Evolutionary conservation across 2,888 invertebrate genomes (phyloP).

Genomic region (Anarsia innoxiella): DNA sequence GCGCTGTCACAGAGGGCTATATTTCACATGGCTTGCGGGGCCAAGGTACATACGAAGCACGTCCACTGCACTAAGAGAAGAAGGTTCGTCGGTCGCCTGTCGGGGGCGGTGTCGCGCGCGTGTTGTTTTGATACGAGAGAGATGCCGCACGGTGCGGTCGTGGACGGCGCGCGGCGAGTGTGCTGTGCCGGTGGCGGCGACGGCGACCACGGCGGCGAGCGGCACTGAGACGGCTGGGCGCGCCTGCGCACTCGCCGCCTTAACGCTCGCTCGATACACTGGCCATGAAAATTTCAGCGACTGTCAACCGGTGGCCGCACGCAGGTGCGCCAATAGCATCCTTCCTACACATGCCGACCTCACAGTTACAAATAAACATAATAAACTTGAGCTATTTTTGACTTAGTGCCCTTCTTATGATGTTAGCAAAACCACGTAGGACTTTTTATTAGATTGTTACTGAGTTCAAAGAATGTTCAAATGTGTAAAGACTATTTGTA

Average conservation of each 20-base stretch:
- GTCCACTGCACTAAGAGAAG: slow-evolving; percentile 40
- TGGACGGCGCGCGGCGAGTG: slow-evolving; percentile 29
- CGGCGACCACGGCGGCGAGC: slow-evolving; percentile 24
- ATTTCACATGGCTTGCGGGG: slow-evolving; percentile 45
- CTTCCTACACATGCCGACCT: not conserved
- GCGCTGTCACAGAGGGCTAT: slow-evolving; percentile 38
- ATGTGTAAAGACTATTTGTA: too few species aligned
- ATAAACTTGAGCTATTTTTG: too few species aligned
- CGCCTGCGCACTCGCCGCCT: slow-evolving; percentile 59
- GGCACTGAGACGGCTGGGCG: slow-evolving; percentile 40
- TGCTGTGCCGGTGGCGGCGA: slow-evolving; percentile 24
- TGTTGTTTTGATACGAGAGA: slow-evolving; percentile 9
- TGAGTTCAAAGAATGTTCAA: too few species aligned
- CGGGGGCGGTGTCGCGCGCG: slow-evolving; percentile 15
- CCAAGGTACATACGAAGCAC: slow-evolving; percentile 34
- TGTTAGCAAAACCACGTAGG: too few species aligned
- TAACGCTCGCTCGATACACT: slow-evolving; percentile 63
- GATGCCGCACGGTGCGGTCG: slow-evolving; percentile 22
- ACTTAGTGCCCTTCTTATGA: too few species aligned
- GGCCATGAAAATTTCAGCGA: slow-evolving; percentile 72
- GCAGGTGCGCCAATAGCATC: slow-evolving; percentile 34
- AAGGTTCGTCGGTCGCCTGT: slow-evolving; percentile 6
- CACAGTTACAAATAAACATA: too few species aligned
- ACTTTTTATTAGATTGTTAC: too few species aligned
- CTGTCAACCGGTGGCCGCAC: slow-evolving; percentile 70